Evolutionary conservation across 2,797 vertebrate genomes (phyloP).

Genomic region (Gobio occitaniae): DNA sequence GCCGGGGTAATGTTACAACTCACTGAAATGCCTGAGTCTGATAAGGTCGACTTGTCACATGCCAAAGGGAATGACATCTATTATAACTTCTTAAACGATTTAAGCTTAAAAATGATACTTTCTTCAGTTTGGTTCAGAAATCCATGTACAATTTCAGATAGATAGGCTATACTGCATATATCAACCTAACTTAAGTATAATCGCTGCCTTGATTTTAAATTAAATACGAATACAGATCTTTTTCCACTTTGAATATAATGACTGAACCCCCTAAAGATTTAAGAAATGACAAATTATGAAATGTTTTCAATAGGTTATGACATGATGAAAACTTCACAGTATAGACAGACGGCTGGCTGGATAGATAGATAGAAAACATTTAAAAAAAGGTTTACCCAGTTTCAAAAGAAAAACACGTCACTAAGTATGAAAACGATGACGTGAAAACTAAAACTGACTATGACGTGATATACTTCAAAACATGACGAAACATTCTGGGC

Average conservation of each 20-base stretch:
- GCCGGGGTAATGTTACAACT: constrained; percentile 73
- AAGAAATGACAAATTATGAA: background rate
- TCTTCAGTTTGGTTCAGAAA: background rate
- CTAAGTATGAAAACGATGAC: background rate
- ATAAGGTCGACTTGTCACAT: constrained; percentile 59
- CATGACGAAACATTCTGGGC: background rate
- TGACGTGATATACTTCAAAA: constrained; percentile 12
- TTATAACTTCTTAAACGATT: background rate
- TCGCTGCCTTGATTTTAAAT: background rate
- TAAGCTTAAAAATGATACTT: background rate
- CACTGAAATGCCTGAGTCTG: constrained; percentile 59
- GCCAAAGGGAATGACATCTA: constrained; percentile 36
- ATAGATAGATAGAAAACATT: background rate
- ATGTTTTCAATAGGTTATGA: background rate
- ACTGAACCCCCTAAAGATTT: background rate
- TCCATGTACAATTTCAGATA: background rate
- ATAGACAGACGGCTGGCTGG: background rate
- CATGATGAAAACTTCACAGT: background rate
- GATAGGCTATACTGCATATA: background rate
- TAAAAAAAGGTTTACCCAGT: background rate
- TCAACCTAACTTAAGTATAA: background rate
- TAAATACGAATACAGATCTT: background rate
- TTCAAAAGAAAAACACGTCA: background rate
- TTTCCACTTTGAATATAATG: background rate
- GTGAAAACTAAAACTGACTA: background rate